phyloP scores from a whole-genome alignment of 2,113 vertebrate species.

The Callaeas wilsoni region DNA sequence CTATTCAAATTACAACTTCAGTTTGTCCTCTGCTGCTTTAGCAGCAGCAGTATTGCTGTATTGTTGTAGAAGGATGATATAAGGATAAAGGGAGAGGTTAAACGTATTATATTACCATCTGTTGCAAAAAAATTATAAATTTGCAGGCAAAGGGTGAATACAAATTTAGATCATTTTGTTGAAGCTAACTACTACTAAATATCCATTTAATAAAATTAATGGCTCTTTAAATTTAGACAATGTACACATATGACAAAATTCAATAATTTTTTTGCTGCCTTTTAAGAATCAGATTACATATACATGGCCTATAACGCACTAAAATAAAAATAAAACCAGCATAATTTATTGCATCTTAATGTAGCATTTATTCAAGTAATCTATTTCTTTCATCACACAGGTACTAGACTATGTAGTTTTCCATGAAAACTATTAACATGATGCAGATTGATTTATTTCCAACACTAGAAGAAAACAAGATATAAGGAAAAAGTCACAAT shows the following conservation, averaged over 20 bases:
- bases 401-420: background rate
- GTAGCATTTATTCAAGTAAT: background rate
- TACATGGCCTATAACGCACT: background rate
- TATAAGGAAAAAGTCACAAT: background rate
- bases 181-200: background rate
- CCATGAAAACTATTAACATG: background rate
- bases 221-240: background rate
- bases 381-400: background rate
- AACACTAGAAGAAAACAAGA: background rate
- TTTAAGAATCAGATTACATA: background rate
- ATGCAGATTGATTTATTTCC: background rate
- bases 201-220: background rate
- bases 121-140: background rate
- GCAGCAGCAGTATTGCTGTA: background rate
- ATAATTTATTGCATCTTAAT: background rate
- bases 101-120: background rate
- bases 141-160: background rate
- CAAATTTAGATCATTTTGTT: background rate
- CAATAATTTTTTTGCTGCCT: background rate
- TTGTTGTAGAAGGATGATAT: background rate
- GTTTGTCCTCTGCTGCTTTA: background rate
- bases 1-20: background rate
- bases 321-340: background rate
- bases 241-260: background rate
- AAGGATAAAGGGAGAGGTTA: background rate